Evolutionary conservation across 2,888 invertebrate genomes (phyloP).

Genomic region (Drosophila stalkeri): DNA sequence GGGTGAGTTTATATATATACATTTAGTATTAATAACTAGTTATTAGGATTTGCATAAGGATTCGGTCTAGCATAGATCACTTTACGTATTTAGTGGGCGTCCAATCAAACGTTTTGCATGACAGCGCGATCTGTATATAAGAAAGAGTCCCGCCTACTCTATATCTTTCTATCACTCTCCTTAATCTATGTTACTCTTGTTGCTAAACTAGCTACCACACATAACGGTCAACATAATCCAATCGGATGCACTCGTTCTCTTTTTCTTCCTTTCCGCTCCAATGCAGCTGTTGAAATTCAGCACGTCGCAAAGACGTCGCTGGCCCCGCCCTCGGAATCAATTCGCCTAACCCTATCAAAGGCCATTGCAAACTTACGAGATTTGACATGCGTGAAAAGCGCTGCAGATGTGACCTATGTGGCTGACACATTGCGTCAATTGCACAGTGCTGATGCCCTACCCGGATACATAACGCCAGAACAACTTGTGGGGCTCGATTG

Average conservation of each 20-base stretch:
- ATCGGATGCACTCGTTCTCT: constrained; percentile 84
- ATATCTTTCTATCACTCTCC: constrained; percentile 19
- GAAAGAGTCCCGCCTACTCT: constrained; percentile 2
- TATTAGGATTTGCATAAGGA: constrained; percentile 29
- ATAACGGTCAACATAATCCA: constrained; percentile 83
- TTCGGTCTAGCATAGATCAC: constrained; percentile 29
- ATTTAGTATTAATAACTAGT: constrained; percentile 14
- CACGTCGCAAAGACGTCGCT: constrained; percentile 35
- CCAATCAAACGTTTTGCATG: constrained; percentile 57
- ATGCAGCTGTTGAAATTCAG: constrained; percentile 63
- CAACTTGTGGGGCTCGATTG: constrained; percentile 87
- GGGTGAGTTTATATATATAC: constrained; percentile 79
- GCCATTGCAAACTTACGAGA: constrained; percentile 64
- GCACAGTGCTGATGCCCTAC: constrained; percentile 78
- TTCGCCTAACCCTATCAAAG: constrained; percentile 59
- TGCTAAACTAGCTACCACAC: constrained; percentile 48
- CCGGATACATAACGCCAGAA: constrained; percentile 87
- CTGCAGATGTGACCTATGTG: constrained; percentile 82
- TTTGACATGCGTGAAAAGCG: constrained; percentile 81
- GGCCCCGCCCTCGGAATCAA: constrained; percentile 46
- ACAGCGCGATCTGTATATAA: constrained; percentile 26
- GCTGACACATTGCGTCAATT: constrained; percentile 79
- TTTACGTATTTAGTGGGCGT: constrained; percentile 33
- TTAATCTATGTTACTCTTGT: constrained; percentile 45
- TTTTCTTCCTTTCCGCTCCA: constrained; percentile 82